Evolutionary conservation across 2,888 invertebrate genomes (phyloP), one percentile per base, ranked within the genome.

Genomic region (Heliconius sara): DNA sequence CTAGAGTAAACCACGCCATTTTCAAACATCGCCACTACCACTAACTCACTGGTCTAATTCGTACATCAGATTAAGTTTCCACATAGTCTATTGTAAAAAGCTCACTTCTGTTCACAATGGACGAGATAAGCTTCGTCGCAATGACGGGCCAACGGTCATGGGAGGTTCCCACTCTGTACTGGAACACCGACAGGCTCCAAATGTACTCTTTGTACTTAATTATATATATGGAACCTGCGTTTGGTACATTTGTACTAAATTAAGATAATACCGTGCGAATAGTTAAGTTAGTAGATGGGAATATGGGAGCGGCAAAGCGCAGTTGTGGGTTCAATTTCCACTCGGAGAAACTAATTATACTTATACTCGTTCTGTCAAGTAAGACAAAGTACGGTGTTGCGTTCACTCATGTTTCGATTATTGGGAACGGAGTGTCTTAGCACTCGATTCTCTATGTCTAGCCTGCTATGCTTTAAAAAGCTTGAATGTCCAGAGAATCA

Each of bases 91-190:
- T 75, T 75, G 73, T 66, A 65, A 63, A 74, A 75, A 75, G 75
- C 75, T 75, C 47, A 43, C 65, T 30, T 75, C 60, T 60, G 43
- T 63, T 75, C 65, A 75, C 75, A 75, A 75, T 75, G 47, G 67
- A 52, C 63, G 39, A 68, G 77, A 73, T 73, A 73, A 80, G 77
- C 57, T 78, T 47, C n/a, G 47, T 27, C 79, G 76, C 80, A 80
- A 82, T 81, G 68, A 67, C 39, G 75, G 74, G 66, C 79, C 80
- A 80, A 77, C 52, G 52, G 74, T 74, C 79, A 77, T 82, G 82
- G 63, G 79, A 82, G 72, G 52, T 80, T 82, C 82, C 77, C 82
- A 82, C 78, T 22, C 76, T 75, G 75, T 6, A 22, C 63, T 65
- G 43, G 39, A 43, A 75, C 74, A 75, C 13, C 39, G 65, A 66